These are phyloP conservation scores for Acleris cristana DNA, from an alignment of 2,888 invertebrate genomes.

Conservation along the genomic window DNA sequence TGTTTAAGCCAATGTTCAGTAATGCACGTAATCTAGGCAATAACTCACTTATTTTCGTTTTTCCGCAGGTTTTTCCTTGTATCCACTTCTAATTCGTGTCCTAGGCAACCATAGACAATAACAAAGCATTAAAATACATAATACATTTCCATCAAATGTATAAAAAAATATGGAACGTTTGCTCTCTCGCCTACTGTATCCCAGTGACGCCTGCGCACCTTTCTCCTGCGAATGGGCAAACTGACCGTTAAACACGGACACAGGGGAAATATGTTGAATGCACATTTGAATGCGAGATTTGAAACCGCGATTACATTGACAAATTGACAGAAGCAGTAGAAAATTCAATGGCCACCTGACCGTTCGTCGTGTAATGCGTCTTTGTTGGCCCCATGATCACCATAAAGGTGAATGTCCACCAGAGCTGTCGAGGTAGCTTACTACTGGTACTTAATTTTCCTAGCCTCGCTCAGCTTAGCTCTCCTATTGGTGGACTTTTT, in stretches of 20 bases:
- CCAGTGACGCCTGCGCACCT: background rate
- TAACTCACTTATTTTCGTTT: no score
- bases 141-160: no score
- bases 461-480: no score
- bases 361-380: constrained; percentile 6
- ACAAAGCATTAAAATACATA: no score
- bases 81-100: no score
- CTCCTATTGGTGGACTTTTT: no score
- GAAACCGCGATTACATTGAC: constrained; percentile 33
- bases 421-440: no score
- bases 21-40: no score
- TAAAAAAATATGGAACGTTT: background rate
- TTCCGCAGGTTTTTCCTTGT: no score
- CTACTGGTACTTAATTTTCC: no score
- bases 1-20: no score
- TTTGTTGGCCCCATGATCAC: constrained; percentile 1
- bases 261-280: constrained; percentile 31
- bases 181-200: constrained; percentile 16
- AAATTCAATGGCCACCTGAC: constrained; percentile 14
- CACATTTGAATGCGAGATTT: constrained; percentile 35
- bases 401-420: background rate
- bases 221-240: constrained; percentile 8
- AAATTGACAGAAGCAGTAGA: constrained; percentile 30
- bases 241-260: constrained; percentile 16
- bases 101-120: no score